Base-by-base conservation (phyloP, 2,888 invertebrate genomes). In the Thysanoteuthis rhombus region DNA sequence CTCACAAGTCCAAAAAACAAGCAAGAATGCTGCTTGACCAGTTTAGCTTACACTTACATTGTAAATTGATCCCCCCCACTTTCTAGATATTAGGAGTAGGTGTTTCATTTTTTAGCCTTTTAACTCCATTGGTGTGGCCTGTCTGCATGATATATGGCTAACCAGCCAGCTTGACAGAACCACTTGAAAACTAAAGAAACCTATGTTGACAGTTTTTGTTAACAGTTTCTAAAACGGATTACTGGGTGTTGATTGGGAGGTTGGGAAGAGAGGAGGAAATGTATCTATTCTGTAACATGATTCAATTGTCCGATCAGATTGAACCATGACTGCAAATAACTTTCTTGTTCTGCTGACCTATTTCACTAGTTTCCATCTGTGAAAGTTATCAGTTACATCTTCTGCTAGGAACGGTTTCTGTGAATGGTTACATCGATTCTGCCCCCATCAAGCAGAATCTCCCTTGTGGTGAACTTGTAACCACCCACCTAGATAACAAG, bases 251-350 rank as follows among this genome's bases (percentile, higher is more conserved):
- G 75, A n/a, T n/a, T 75, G 75, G n/a, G 16, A 19, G 10, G 75
- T n/a, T 75, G 75, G 75, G 36, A 36, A 36, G n/a, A 36, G 75
- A 75, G 2, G 75, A n/a, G 75, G 75, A n/a, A 75, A n/a, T 75
- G 12, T 16, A 19, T 75, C 75, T 19, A 75, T 12, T 75, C 75
- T 52, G 52, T 75, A 75, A 75, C 75, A n/a, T 75, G 75, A 75
- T 75, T 75, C 75, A 75, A 75, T n/a, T 75, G 75, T 75, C 75
- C 75, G 36, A 75, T 75, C 75, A 75, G n/a, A 36, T 75, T 75
- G 75, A 75, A 75, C n/a, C n/a, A 75, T n/a, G n/a, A 75, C 75
- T 75, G 75, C 75, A 75, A 75, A 75, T 75, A 75, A 75, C 75
- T 52, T 52, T 52, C 52, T 52, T 52, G 52, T 52, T n/a, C 75